Evolutionary conservation across 1,140 invertebrate genomes (phyloP), one percentile per base, ranked within the genome.

Genomic region (Drosophila lowei): DNA sequence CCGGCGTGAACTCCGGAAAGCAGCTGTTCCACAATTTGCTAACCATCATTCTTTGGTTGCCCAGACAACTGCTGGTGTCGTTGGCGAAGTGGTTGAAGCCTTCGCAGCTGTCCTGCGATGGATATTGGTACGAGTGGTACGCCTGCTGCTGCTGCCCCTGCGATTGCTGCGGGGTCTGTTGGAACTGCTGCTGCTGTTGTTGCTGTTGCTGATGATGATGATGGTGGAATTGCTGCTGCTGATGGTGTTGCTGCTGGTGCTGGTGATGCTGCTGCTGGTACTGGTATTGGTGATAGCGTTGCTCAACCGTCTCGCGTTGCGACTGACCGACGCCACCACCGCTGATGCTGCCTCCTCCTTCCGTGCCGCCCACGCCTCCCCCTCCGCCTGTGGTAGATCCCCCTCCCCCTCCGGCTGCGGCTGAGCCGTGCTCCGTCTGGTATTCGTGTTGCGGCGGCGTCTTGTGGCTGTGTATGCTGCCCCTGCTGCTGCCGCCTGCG

Each of bases 11-110:
- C 72, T 91, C 90, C 72, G 90, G 90, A 43, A 91, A 91, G 64
- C 90, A 91, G 47, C 89, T 90, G 18, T 91, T 91, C 90, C 90
- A 91, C 77, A 91, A 74, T 86, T 91, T 91, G 72, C 86, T 91
- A 67, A 91, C 90, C 90, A 91, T 91, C 90, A 91, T 91, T 91
- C 88, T 91, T 46, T 91, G 81, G 47, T 89, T 79, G 53, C 88
- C 85, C 62, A 90, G 64, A 63, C 84, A 90, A 44, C 74, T 89
- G 62, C 60, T 80, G 63, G 85, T 68, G 70, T 90, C 77, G 74
- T 72, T 77, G 50, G 89, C 72, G 8, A 90, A 77, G 21, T 90
- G 78, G 55, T 90, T 86, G 72, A 90, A 90, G 57, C 86, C 85
- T 49, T 90, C 89, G 64, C 89, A 90, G 63, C 89, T 90, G 72